Conservation (phyloP, 2,113 vertebrate genomes). For the Vulpes vulpes region DNA sequence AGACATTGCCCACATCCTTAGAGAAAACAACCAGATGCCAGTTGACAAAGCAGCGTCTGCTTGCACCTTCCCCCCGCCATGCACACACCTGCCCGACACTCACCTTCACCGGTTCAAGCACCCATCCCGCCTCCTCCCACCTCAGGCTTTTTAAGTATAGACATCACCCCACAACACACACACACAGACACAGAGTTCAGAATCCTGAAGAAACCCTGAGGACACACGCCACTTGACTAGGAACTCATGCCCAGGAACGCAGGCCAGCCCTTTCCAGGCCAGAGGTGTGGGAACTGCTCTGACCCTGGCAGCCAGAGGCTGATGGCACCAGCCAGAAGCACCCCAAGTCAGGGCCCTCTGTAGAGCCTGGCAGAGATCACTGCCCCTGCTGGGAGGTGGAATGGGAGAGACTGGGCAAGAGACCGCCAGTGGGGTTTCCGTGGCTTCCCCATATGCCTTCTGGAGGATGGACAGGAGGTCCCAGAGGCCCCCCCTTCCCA, state of each 20-base stretch:
- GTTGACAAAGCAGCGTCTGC: neutral
- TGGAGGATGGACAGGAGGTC: too few relatives aligned
- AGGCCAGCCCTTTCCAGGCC: neutral
- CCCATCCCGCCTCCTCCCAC: neutral
- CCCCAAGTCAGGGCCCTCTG: neutral
- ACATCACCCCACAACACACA: neutral
- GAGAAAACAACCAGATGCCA: neutral
- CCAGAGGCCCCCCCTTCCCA: neutral
- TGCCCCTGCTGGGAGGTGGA: neutral
- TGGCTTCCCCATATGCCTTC: neutral
- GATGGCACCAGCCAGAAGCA: neutral
- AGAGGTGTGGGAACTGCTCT: neutral
- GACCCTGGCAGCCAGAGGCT: neutral
- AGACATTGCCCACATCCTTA: neutral
- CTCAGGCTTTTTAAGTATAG: neutral
- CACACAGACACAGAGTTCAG: neutral
- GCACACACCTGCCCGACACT: neutral
- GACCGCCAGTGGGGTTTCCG: neutral
- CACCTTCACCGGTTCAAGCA: neutral
- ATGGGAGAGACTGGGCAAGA: neutral
- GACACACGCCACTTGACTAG: neutral
- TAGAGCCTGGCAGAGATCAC: neutral
- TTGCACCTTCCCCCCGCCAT: rapidly evolving
- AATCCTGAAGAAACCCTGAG: neutral
- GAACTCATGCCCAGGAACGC: neutral